phyloP scores from a whole-genome alignment of 2,113 vertebrate genomes.

The Heterotis niloticus region DNA sequence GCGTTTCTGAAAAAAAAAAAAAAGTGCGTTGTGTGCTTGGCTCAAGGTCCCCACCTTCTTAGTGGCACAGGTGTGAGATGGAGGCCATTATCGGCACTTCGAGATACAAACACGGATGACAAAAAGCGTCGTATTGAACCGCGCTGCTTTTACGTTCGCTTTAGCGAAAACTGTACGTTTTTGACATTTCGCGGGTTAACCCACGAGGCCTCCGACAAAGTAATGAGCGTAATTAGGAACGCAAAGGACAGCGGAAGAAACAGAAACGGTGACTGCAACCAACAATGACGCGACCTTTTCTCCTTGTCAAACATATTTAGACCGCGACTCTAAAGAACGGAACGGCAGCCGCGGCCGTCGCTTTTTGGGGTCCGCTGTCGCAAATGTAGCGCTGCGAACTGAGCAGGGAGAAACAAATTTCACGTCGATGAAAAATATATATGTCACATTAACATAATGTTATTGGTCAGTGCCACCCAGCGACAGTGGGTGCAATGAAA shows the following conservation, averaged over 20 bases:
- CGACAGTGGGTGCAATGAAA: slow-evolving; percentile 13
- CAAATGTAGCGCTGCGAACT: not conserved
- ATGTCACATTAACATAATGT: slow-evolving; percentile 20
- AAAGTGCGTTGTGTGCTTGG: no score
- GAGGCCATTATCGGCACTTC: no score
- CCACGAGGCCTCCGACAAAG: slow-evolving; percentile 17
- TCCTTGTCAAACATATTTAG: slow-evolving; percentile 33
- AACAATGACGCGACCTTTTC: slow-evolving; percentile 34
- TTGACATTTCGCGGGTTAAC: slow-evolving; percentile 26
- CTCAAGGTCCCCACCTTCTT: no score
- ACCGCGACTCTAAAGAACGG: slow-evolving; percentile 11
- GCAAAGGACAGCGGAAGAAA: slow-evolving; percentile 18
- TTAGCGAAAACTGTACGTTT: not conserved
- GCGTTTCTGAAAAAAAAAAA: no score
- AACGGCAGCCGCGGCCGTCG: not conserved
- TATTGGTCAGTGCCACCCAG: slow-evolving; percentile 18
- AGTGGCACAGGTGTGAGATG: no score
- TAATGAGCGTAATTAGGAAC: slow-evolving; percentile 28
- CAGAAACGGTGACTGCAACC: slow-evolving; percentile 15
- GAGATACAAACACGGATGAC: not conserved
- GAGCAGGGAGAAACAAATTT: slow-evolving; percentile 4
- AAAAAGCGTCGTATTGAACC: not conserved
- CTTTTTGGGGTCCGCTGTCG: not conserved
- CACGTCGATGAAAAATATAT: slow-evolving; percentile 13
- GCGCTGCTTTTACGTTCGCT: not conserved